Evolutionary conservation across 2,113 vertebrate species (phyloP).

Genomic region (Gadus chalcogrammus): DNA sequence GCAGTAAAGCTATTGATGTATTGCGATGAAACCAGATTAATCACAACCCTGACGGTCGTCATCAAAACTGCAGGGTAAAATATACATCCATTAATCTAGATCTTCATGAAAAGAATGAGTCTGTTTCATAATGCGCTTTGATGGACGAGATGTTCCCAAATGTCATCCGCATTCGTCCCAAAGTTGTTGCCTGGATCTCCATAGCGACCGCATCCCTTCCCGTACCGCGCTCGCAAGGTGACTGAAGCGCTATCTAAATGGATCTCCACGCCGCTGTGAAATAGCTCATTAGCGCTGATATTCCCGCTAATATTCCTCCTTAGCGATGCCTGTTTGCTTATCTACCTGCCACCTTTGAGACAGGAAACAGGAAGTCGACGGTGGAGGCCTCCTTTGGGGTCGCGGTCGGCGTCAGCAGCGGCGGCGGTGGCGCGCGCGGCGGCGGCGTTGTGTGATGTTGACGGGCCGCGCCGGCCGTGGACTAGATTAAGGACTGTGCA

Average conservation of each 20-base stretch:
- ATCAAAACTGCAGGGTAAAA: too few species aligned
- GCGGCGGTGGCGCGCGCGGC: conserved; percentile 10
- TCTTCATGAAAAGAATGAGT: too few species aligned
- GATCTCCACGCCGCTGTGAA: conserved; percentile 26
- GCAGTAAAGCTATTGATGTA: too few species aligned
- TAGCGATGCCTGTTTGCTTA: conserved; percentile 54
- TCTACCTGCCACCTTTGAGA: conserved; percentile 58
- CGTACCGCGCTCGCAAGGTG: too few species aligned
- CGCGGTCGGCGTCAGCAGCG: background rate
- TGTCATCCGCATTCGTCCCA: too few species aligned
- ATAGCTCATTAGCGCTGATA: conserved; percentile 18
- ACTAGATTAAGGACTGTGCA: conserved; percentile 71
- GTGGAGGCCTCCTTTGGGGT: conserved; percentile 20
- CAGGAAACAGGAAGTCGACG: conserved; percentile 60
- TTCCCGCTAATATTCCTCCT: conserved; percentile 32
- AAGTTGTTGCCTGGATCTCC: too few species aligned
- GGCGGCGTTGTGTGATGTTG: conserved; percentile 29
- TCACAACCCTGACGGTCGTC: too few species aligned
- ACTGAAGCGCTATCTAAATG: background rate
- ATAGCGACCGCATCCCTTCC: too few species aligned
- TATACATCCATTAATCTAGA: too few species aligned
- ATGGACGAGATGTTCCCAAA: too few species aligned
- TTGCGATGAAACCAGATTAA: too few species aligned
- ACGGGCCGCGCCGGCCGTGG: conserved; percentile 54
- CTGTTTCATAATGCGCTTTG: too few species aligned